phyloP scores from a whole-genome alignment of 2,113 vertebrate species.

The Neogobius melanostomus region DNA sequence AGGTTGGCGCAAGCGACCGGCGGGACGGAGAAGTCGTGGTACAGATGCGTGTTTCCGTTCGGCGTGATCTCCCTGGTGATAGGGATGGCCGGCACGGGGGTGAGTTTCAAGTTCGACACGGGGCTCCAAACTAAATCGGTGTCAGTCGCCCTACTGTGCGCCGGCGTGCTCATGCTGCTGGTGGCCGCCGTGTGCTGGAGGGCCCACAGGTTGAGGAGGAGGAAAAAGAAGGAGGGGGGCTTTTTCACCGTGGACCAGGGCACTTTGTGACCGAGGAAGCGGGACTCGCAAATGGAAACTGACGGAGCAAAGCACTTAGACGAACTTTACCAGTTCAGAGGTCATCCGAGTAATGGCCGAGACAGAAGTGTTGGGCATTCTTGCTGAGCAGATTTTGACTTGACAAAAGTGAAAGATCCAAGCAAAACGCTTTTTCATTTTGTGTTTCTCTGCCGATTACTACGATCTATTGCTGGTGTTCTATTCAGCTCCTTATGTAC shows the following conservation, averaged over 20 bases:
- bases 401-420: background rate
- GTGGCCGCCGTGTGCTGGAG: conserved; percentile 86
- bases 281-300: background rate
- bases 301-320: conserved; percentile 13
- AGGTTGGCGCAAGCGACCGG: conserved; percentile 86
- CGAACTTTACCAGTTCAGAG: conserved; percentile 10
- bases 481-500: too few relatives aligned
- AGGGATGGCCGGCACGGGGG: conserved; percentile 82
- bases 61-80: conserved; percentile 84
- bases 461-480: too few relatives aligned
- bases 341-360: background rate
- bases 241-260: conserved; percentile 78
- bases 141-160: conserved; percentile 80
- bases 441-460: background rate
- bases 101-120: conserved; percentile 87
- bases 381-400: background rate
- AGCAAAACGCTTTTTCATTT: background rate
- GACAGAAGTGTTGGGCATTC: background rate
- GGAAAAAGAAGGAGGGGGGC: conserved; percentile 76
- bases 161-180: conserved; percentile 79
- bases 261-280: conserved; percentile 72
- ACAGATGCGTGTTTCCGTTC: conserved; percentile 81
- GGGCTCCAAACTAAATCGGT: conserved; percentile 85
- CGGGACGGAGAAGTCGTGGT: conserved; percentile 86
- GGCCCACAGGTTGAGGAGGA: conserved; percentile 74